phyloP scores from a whole-genome alignment of 2,113 vertebrate genomes.

The Noturus placidus region DNA sequence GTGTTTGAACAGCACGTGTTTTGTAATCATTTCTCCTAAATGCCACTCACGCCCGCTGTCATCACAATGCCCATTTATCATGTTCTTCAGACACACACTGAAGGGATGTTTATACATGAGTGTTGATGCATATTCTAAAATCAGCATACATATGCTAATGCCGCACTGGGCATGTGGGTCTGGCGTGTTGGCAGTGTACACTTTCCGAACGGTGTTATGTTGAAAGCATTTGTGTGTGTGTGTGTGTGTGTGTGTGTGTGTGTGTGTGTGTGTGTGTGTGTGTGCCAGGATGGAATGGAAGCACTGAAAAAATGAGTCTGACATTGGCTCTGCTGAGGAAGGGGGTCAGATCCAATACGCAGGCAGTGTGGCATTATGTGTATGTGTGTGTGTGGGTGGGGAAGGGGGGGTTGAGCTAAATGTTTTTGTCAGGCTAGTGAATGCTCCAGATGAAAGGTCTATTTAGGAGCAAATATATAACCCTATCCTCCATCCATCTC shows the following conservation, averaged over 20 bases:
- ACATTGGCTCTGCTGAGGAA: conserved; percentile 68
- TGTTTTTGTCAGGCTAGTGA: conserved; percentile 65
- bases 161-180: neutral
- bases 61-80: neutral
- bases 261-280: neutral
- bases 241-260: neutral
- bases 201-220: neutral
- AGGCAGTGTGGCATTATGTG: conserved; percentile 27
- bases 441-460: conserved; percentile 61
- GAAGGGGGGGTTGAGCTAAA: conserved; percentile 41
- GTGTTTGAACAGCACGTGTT: conserved; percentile 1
- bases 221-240: conserved; percentile 7
- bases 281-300: conserved; percentile 53
- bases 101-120: conserved; percentile 27
- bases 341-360: conserved; percentile 71
- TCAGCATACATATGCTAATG: conserved; percentile 32
- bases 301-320: conserved; percentile 64
- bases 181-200: conserved; percentile 12
- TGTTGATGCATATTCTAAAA: conserved; percentile 31
- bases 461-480: conserved; percentile 61
- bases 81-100: conserved; percentile 5
- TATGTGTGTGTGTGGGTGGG: conserved; percentile 37
- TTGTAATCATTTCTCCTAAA: conserved; percentile 11
- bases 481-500: neutral
- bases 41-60: neutral